These are phyloP conservation scores for Otus sunia DNA, from an alignment of 2,113 vertebrate genomes.

Conservation along the genomic window DNA sequence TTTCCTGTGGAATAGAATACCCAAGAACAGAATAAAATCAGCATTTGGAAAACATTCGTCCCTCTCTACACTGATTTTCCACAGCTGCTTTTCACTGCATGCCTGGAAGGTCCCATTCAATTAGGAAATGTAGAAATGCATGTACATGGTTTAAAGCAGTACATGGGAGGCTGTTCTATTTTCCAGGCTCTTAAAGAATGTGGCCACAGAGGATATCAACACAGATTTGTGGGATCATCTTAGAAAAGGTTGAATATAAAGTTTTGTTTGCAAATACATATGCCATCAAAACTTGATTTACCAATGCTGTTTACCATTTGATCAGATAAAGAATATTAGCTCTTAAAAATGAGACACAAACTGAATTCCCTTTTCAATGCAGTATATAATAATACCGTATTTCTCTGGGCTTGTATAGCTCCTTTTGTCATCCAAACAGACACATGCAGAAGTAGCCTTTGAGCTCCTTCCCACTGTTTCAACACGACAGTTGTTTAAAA, in stretches of 20 bases:
- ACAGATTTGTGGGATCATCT: slow-evolving; percentile 41
- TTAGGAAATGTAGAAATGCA: slow-evolving; percentile 19
- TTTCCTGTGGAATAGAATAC: slow-evolving; percentile 10
- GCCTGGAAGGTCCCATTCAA: slow-evolving; percentile 39
- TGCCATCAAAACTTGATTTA: slow-evolving; percentile 52
- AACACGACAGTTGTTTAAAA: neutral
- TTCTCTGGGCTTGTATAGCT: neutral
- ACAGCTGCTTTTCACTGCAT: neutral
- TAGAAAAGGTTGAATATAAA: slow-evolving; percentile 43
- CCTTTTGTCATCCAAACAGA: neutral
- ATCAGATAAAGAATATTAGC: slow-evolving; percentile 63
- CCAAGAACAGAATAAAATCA: slow-evolving; percentile 26
- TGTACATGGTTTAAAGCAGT: slow-evolving; percentile 12
- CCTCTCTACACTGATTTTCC: neutral
- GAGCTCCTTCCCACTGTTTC: neutral
- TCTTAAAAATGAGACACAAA: slow-evolving; percentile 46
- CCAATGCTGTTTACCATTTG: slow-evolving; percentile 57
- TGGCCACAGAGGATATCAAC: slow-evolving; percentile 48
- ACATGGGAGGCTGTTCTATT: neutral
- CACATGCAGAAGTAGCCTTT: neutral
- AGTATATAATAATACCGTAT: neutral
- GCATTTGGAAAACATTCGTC: slow-evolving; percentile 29
- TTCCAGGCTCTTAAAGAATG: slow-evolving; percentile 28
- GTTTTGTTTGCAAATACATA: slow-evolving; percentile 56
- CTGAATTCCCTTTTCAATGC: slow-evolving; percentile 35